These are phyloP conservation scores for Ophion ventricosus DNA, from an alignment of 2,888 invertebrate species.

Conservation along the genomic window DNA sequence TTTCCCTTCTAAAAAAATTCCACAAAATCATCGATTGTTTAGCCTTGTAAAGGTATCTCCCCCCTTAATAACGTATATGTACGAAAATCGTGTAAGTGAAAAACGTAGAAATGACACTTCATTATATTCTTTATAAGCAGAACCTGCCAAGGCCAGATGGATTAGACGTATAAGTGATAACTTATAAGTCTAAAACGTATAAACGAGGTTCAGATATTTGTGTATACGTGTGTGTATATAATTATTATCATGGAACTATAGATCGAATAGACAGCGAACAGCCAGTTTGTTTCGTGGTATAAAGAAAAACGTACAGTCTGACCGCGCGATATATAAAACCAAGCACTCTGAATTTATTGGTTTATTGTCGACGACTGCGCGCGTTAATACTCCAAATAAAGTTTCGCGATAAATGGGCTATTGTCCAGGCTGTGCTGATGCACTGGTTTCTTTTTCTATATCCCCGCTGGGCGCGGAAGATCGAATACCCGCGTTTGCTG, in stretches of 20 bases:
- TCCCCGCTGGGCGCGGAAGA: neutral
- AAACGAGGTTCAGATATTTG: no score
- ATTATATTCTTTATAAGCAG: no score
- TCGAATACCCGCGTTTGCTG: neutral
- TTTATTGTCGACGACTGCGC: constrained; percentile 48
- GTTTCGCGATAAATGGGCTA: constrained; percentile 49
- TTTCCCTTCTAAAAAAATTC: no score
- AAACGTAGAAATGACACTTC: no score
- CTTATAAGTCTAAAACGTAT: no score
- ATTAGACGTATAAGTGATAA: no score
- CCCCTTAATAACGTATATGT: no score
- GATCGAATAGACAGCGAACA: neutral
- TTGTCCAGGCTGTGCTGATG: constrained; percentile 32
- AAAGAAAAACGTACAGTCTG: neutral
- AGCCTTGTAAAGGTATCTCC: no score
- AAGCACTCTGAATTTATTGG: neutral
- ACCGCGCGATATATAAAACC: neutral
- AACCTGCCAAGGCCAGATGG: no score
- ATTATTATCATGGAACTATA: neutral
- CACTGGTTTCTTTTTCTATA: neutral
- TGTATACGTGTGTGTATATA: no score
- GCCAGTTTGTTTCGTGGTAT: neutral
- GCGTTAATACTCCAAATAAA: constrained; percentile 33
- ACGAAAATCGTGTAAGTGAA: no score
- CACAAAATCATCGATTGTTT: no score